Evolutionary conservation across 1,140 invertebrate genomes (phyloP).

Genomic region (Tribolium castaneum): DNA sequence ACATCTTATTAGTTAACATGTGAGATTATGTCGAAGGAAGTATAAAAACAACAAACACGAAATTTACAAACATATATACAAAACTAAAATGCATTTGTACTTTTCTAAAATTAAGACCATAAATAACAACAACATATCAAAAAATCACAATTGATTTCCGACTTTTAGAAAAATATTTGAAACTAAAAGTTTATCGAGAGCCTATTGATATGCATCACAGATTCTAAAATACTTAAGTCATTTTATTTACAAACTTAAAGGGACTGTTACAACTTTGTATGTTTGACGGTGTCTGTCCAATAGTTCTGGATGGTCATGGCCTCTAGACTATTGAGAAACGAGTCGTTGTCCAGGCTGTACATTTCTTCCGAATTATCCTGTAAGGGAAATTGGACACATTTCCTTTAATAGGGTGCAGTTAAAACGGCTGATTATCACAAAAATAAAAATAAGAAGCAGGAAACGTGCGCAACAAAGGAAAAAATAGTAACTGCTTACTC

Average conservation of each 20-base stretch:
- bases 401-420: background rate
- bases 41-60: slow-evolving; percentile 37
- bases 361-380: slow-evolving; percentile 93
- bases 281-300: slow-evolving; percentile 91
- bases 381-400: slow-evolving; percentile 57
- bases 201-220: slow-evolving; percentile 62
- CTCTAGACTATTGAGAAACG: slow-evolving; percentile 89
- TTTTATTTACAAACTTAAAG: slow-evolving; percentile 53
- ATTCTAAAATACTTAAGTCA: slow-evolving; percentile 58
- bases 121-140: slow-evolving; percentile 27
- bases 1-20: slow-evolving; percentile 32
- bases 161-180: slow-evolving; percentile 45
- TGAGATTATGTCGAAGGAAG: slow-evolving; percentile 14
- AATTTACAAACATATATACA: slow-evolving; percentile 30
- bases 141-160: slow-evolving; percentile 2
- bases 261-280: slow-evolving; percentile 83
- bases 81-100: slow-evolving; percentile 37
- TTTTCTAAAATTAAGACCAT: slow-evolving; percentile 25
- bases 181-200: slow-evolving; percentile 38
- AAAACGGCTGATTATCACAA: background rate
- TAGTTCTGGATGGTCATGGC: slow-evolving; percentile 95
- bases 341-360: slow-evolving; percentile 92
- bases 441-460: slow-evolving; percentile 25
- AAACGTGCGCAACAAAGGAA: slow-evolving; percentile 15
- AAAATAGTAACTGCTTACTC: slow-evolving; percentile 70